These are phyloP conservation scores for Microctonus aethiopoides DNA, from an alignment of 2,888 invertebrate species.

Conservation along the genomic window DNA sequence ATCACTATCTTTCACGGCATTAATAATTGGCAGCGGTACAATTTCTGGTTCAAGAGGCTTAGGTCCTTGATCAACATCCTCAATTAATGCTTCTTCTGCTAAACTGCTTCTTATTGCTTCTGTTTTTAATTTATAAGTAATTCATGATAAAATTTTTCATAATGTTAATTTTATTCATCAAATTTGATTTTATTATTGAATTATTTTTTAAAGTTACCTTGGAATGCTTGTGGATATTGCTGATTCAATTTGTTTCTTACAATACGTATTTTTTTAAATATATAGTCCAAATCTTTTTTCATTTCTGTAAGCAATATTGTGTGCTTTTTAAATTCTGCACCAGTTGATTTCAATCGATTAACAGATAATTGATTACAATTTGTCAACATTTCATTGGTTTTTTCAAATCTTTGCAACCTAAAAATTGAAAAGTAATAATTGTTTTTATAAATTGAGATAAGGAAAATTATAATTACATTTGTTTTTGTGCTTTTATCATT, in stretches of 20 bases:
- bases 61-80: constrained; percentile 56
- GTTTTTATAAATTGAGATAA: not conserved
- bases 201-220: constrained; percentile 48
- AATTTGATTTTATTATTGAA: not conserved
- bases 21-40: constrained; percentile 50
- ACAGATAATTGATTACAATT: constrained; percentile 96
- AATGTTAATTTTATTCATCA: not conserved
- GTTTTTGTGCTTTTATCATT: constrained; percentile 91
- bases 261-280: constrained; percentile 90
- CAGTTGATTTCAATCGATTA: constrained; percentile 85
- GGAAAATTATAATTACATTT: constrained; percentile 76
- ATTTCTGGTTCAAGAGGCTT: constrained; percentile 60
- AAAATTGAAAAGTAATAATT: constrained; percentile 49
- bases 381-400: constrained; percentile 98
- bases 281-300: constrained; percentile 94
- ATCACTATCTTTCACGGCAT: constrained; percentile 52
- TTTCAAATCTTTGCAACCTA: constrained; percentile 96
- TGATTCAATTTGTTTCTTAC: constrained; percentile 83
- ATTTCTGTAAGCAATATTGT: constrained; percentile 87
- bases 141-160: not conserved
- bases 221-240: constrained; percentile 64
- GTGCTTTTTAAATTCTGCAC: constrained; percentile 90
- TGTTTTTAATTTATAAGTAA: constrained; percentile 33
- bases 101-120: constrained; percentile 64
- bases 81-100: constrained; percentile 64